Evolutionary conservation across 1,140 invertebrate species (phyloP), one percentile per base, ranked within the genome.

Genomic region (Hycleus cichorii): DNA sequence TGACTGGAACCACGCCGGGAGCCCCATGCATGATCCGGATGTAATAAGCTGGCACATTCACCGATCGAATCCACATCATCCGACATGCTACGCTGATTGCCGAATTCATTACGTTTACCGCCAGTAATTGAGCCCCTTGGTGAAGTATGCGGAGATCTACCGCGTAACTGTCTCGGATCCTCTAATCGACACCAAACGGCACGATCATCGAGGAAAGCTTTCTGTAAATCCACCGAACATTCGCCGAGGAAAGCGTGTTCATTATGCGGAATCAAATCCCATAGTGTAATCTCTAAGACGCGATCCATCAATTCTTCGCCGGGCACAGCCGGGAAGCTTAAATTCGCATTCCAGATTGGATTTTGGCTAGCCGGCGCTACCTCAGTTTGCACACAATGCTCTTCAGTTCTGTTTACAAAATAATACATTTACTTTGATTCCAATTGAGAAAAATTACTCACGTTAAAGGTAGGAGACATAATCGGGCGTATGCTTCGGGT

Each of bases 321-420:
- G 32, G 83, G 83, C 11, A 91, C 82, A 24, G 86, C 85, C 0
- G 83, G 78, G 70, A 93, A 90, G 50, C 87, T 87, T 12, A 93
- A 76, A n/a, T 89, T 93, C 10, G 90, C 89, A 68, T 93, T 93
- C 91, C 90, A 94, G 46, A 91, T 87, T 5, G 91, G 90, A 71
- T 88, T 90, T 66, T 87, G 88, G 1, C 88, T 88, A 7, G 88
- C 84, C 54, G 89, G 88, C 2, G 89, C 87, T 3, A 90, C 84
- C 65, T 87, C 88, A 1, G 90, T 93, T 69, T 89, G 88, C 49
- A 87, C 77, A 10, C 84, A 81, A 52, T 79, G 81, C 57, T 84
- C 83, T 66, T 86, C 85, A 44, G 83, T 83, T 45, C 89, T 91
- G 66, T 40, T 10, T 9, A 10, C 40, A 42, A 42, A 42, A 42